Conservation (phyloP, 2,113 vertebrate genomes). For the Calyptommatus sinebrachiatus region DNA sequence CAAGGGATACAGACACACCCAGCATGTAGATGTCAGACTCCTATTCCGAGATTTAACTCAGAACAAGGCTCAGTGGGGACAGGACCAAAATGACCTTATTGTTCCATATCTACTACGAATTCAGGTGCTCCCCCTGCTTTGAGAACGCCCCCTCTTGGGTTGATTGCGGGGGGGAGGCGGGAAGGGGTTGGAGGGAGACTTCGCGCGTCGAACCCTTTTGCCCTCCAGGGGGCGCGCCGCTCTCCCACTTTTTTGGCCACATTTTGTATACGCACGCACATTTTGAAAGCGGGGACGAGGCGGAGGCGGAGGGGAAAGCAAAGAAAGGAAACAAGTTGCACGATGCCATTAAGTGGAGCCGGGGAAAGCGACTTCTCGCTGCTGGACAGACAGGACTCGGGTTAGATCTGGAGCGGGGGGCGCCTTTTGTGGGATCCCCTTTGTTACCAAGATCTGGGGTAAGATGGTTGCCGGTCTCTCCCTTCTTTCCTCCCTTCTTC, state of each 20-base stretch:
- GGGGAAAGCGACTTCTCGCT: neutral
- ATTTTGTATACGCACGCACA: neutral
- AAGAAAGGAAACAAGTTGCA: neutral
- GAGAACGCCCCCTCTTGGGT: neutral
- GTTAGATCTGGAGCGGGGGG: neutral
- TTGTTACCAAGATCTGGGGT: conserved; percentile 2
- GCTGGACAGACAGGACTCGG: too few relatives aligned
- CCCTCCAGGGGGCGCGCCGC: conserved; percentile 7
- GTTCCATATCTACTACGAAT: neutral
- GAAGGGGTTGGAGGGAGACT: too few relatives aligned
- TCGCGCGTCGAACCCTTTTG: neutral
- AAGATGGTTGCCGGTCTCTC: conserved; percentile 13
- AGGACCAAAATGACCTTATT: neutral
- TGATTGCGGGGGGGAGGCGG: neutral
- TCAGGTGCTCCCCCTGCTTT: neutral
- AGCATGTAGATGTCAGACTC: too few relatives aligned
- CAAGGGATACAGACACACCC: too few relatives aligned
- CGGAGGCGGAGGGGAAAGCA: too few relatives aligned
- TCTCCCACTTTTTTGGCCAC: neutral
- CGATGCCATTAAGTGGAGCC: neutral
- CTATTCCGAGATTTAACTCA: too few relatives aligned
- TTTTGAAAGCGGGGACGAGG: neutral
- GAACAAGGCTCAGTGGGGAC: too few relatives aligned
- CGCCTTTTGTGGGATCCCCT: neutral
- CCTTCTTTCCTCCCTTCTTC: neutral